Conservation (phyloP, 2,888 invertebrate species). For the Calameuta pallipes region DNA sequence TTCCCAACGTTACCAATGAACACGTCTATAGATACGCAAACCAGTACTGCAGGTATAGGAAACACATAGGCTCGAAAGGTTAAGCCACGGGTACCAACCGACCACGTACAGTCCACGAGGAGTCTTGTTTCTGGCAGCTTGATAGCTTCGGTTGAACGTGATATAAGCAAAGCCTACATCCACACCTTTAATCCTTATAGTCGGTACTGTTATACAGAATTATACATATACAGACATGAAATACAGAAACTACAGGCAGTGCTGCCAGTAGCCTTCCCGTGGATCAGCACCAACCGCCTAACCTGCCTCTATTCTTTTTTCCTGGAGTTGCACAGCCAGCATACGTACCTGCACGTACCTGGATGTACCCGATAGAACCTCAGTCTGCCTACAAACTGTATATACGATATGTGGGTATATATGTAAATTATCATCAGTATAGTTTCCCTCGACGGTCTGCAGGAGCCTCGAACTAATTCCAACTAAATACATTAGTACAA, state of each 20-base stretch:
- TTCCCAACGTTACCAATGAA: no score
- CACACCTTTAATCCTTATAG: not conserved
- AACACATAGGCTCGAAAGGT: not conserved
- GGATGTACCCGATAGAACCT: not conserved
- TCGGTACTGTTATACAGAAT: not conserved
- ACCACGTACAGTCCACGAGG: not conserved
- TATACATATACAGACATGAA: not conserved
- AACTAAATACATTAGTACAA: no score
- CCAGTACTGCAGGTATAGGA: not conserved
- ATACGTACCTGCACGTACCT: not conserved
- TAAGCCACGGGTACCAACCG: not conserved
- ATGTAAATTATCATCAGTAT: not conserved
- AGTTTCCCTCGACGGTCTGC: no score
- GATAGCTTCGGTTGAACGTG: not conserved
- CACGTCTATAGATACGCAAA: no score
- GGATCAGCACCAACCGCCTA: not conserved
- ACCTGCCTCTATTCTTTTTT: not conserved
- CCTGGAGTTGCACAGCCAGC: not conserved
- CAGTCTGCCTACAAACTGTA: not conserved
- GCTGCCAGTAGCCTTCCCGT: not conserved
- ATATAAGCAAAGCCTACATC: not conserved
- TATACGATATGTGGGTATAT: not conserved
- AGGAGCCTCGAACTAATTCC: no score
- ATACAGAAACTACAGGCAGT: not conserved
- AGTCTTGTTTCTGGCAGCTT: not conserved